Conservation (phyloP, 2,113 vertebrate species). For the Barbus barbus region DNA sequence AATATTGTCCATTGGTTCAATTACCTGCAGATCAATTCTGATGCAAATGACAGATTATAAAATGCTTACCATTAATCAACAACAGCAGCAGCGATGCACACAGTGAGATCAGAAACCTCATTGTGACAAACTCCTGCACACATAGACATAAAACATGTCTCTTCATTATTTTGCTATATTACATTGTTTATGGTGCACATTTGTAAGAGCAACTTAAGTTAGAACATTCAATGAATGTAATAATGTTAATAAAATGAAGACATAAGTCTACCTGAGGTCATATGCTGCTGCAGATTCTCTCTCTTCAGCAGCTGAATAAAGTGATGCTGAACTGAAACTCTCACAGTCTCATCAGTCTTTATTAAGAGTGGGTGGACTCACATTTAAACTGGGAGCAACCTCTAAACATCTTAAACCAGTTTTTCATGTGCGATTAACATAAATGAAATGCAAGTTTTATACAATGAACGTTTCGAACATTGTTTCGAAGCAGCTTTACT, state of each 20-base stretch:
- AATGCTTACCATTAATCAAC: not conserved
- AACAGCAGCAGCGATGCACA: not conserved
- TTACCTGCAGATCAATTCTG: not conserved
- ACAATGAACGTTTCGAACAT: not conserved
- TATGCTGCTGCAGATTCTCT: not conserved
- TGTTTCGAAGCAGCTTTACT: too few relatives aligned
- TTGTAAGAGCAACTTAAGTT: not conserved
- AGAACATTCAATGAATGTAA: not conserved
- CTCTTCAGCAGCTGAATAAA: not conserved
- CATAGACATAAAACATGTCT: not conserved
- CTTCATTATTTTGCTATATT: not conserved
- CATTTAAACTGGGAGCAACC: not conserved
- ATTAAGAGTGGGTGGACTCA: not conserved
- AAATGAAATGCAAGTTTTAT: not conserved
- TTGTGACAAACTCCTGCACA: not conserved
- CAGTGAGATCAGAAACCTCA: constrained; percentile 18
- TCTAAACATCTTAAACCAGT: constrained; percentile 3
- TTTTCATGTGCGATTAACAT: not conserved
- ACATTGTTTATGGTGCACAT: not conserved
- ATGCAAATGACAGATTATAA: not conserved
- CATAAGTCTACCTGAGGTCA: not conserved
- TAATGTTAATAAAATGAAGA: not conserved
- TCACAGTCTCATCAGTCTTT: not conserved
- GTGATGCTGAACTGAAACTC: not conserved
- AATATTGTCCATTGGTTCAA: not conserved